Evolutionary conservation across 1,140 invertebrate genomes (phyloP).

Genomic region (Thaumetopoea pityocampa): DNA sequence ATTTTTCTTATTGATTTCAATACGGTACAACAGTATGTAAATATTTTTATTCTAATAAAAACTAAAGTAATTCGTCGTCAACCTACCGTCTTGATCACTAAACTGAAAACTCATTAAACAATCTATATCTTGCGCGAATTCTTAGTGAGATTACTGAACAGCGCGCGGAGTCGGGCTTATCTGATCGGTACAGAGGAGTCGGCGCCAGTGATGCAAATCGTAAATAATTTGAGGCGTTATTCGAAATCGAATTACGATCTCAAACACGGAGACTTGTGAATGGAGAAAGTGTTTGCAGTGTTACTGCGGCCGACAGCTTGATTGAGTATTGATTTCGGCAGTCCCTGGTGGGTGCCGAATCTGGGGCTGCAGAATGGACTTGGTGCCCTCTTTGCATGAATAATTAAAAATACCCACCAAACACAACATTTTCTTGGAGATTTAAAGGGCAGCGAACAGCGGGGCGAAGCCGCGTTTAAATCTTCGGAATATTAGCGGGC

Average conservation of each 20-base stretch:
- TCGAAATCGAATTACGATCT: constrained; percentile 43
- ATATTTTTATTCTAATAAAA: no score
- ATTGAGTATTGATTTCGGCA: constrained; percentile 47
- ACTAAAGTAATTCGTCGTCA: no score
- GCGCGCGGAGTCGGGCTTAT: background rate
- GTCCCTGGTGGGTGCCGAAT: constrained; percentile 12
- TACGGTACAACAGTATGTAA: no score
- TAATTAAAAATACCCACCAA: constrained; percentile 3
- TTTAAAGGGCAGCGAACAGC: no score
- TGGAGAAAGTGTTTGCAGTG: constrained; percentile 43
- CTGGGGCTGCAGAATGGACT: background rate
- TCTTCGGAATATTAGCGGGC: no score
- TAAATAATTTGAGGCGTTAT: constrained; percentile 46
- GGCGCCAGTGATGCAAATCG: constrained; percentile 20
- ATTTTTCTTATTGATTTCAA: no score
- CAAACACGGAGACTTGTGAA: constrained; percentile 27
- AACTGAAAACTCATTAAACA: no score
- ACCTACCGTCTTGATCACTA: no score
- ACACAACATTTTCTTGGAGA: no score
- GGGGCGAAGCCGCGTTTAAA: no score
- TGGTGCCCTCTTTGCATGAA: constrained; percentile 1
- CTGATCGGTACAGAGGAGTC: constrained; percentile 10
- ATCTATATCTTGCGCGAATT: background rate
- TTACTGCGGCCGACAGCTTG: constrained; percentile 44
- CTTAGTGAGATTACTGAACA: background rate